phyloP scores from a whole-genome alignment of 2,113 vertebrate species.

The Pyrgilauda ruficollis region DNA sequence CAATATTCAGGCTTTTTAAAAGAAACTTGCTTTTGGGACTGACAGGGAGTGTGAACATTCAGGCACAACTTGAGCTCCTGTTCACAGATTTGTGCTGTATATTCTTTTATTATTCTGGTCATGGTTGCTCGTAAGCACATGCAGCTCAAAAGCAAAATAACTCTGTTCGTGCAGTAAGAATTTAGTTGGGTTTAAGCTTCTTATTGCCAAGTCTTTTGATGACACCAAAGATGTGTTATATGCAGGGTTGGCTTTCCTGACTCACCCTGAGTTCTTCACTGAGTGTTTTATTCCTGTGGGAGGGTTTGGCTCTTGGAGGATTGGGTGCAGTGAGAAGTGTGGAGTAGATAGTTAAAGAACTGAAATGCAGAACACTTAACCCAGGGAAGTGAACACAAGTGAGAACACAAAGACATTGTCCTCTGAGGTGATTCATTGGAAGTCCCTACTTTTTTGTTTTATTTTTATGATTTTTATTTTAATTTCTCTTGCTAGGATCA shows the following conservation, averaged over 20 bases:
- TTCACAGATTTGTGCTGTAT: not conserved
- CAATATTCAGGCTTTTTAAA: not conserved
- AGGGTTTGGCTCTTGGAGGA: not conserved
- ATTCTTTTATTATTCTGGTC: slow-evolving; percentile 1
- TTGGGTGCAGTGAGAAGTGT: not conserved
- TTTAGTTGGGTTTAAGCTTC: slow-evolving; percentile 15
- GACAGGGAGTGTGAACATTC: not conserved
- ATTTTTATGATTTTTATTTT: not conserved
- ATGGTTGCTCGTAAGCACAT: not conserved
- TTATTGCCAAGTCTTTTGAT: not conserved
- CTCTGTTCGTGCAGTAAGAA: not conserved
- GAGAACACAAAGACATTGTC: not conserved
- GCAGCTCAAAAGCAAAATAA: not conserved
- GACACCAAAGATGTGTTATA: not conserved
- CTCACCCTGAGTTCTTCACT: not conserved
- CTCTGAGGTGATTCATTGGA: not conserved
- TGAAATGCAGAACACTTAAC: not conserved
- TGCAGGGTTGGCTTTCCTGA: not conserved
- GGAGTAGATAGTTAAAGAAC: not conserved
- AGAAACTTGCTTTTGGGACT: not conserved
- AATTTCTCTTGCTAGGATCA: not conserved
- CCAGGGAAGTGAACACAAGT: not conserved
- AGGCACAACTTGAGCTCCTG: not conserved
- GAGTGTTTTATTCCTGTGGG: not conserved
- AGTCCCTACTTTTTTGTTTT: not conserved